Evolutionary conservation across 2,888 invertebrate genomes (phyloP), one percentile per base, ranked within the genome.

Genomic region (Drosophila prostipennis): DNA sequence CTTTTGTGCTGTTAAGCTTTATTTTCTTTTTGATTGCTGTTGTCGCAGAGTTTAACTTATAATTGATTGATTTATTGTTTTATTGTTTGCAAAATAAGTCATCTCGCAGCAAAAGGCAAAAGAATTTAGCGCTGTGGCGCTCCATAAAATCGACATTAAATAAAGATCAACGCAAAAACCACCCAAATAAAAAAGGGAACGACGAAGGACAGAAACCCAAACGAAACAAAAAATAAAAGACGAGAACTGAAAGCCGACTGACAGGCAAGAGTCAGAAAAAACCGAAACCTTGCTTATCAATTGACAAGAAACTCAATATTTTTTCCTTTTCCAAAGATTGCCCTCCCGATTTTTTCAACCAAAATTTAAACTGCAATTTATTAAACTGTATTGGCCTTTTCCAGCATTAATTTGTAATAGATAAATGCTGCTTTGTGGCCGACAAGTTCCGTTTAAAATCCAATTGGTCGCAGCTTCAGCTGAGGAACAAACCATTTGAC

Each of bases 11-110:
- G 32, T 26, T 34, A n/a, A 23, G 45, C 16, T 48, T 40, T 48
- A 39, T 34, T 46, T 48, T 26, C 29, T n/a, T 54, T 48, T 40
- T 60, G 54, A 77, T 29, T 58, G 63, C 75, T 68, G 42, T 36
- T 79, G 80, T 83, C 76, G 57, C 70, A 65, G 77, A 73, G 72
- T 74, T 80, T 57, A 84, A 85, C 71, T 71, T 80, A 82, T 85
- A 84, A 87, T 82, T 84, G 84, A 84, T 87, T 84, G 84, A 84
- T 84, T 84, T 84, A 84, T 84, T 84, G 86, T 80, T 85, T 87
- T 84, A 84, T 87, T 84, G 84, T 84, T 87, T 84, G 86, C 86
- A 82, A 85, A 84, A 79, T 85, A 75, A 81, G 81, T 75, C 77
- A 76, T 67, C 76, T 65, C 52, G 57, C 48, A 39, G 56, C 49